These are phyloP conservation scores for Stomorhina lunata DNA, from an alignment of 2,888 invertebrate species.

Conservation along the genomic window DNA sequence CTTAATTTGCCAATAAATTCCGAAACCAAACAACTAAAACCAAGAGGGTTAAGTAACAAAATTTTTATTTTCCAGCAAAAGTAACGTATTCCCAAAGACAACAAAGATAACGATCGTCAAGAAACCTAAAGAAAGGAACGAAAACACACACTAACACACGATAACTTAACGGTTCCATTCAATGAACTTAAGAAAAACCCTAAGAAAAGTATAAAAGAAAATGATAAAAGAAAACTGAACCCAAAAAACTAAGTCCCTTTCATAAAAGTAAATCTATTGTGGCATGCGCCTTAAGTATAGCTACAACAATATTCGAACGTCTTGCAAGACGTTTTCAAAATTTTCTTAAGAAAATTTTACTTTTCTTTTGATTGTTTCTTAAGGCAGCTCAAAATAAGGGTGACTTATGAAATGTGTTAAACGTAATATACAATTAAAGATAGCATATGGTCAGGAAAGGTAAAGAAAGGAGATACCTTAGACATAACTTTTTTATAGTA, in stretches of 20 bases:
- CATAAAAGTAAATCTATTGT: conserved; percentile 38
- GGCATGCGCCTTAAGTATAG: conserved; percentile 59
- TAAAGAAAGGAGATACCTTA: neutral
- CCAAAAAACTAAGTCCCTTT: conserved; percentile 20
- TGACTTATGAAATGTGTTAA: conserved; percentile 44
- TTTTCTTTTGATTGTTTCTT: conserved; percentile 14
- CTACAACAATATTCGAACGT: conserved; percentile 11
- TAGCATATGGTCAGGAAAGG: conserved; percentile 54
- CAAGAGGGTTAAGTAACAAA: conserved; percentile 13
- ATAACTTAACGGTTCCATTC: conserved; percentile 43
- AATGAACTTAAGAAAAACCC: conserved; percentile 29
- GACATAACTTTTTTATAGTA: too few relatives aligned
- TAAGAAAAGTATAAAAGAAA: neutral
- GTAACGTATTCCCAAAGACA: conserved; percentile 49
- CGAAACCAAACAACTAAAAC: too few relatives aligned
- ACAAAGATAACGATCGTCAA: conserved; percentile 48
- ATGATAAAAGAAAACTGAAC: conserved; percentile 27
- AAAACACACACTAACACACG: neutral
- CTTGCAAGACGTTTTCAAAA: conserved; percentile 44
- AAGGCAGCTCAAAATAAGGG: conserved; percentile 41
- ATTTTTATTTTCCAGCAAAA: conserved; percentile 29
- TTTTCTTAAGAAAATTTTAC: conserved; percentile 38
- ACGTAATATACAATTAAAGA: conserved; percentile 38
- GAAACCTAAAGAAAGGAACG: neutral
- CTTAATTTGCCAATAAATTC: conserved; percentile 19